Percentiles rank a stretch among this genome's conserved stretches.
Conservation (phyloP, 1,140 invertebrate species). For the Oryctes rhinoceros region DNA sequence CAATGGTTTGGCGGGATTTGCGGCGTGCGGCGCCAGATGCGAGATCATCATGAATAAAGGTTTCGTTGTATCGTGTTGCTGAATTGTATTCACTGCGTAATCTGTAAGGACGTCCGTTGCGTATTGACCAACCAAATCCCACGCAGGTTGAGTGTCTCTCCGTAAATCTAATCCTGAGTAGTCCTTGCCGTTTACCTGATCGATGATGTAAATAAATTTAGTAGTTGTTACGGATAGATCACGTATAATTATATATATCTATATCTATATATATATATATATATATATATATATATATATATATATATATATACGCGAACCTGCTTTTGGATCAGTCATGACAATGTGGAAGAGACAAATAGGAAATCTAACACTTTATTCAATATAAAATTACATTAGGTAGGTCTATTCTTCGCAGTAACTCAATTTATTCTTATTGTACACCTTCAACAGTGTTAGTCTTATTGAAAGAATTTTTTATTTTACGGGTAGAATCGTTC, state of each 20-base stretch:
- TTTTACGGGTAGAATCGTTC: too few relatives aligned
- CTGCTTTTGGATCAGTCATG: neutral
- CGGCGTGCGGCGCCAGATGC: constrained; percentile 73
- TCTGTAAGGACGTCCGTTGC: constrained; percentile 75
- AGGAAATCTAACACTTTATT: too few relatives aligned
- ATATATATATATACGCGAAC: neutral
- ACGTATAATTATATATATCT: neutral
- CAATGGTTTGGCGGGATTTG: constrained; percentile 66
- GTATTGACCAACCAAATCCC: constrained; percentile 71
- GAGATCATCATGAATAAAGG: constrained; percentile 76
- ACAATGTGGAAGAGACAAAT: neutral
- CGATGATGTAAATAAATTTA: constrained; percentile 13
- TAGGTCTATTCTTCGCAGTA: neutral
- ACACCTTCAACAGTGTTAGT: neutral
- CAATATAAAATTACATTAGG: too few relatives aligned
- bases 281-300: neutral
- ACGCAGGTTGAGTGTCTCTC: constrained; percentile 67
- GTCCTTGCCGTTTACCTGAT: constrained; percentile 59
- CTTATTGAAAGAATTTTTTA: too few relatives aligned
- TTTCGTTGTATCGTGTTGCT: constrained; percentile 65
- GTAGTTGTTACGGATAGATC: neutral
- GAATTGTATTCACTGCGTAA: constrained; percentile 69
- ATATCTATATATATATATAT: too few relatives aligned
- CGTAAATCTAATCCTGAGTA: constrained; percentile 76
- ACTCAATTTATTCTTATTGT: constrained; percentile 31